Evolutionary conservation across 2,797 vertebrate genomes (phyloP), one percentile per base, ranked within the genome.

Genomic region (Paguma larvata): DNA sequence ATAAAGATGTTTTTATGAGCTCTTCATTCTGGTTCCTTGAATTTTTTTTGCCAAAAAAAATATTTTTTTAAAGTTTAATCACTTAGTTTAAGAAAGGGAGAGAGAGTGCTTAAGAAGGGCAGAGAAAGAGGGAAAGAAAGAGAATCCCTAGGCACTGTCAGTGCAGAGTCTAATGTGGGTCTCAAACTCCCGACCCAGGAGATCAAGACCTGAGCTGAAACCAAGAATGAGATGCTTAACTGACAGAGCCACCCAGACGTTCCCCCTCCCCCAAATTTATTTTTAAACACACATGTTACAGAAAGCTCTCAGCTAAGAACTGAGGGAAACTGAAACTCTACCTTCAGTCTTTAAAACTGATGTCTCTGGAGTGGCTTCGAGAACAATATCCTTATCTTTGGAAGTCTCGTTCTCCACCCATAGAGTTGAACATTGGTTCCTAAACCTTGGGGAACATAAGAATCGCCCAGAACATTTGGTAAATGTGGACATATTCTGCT

Each of bases 401-500:
- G 27, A 94, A 59, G 23, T 67, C n/a, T 83, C 65, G 38, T 85
- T 68, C 72, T 75, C 32, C 2, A 1, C 32, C 30, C 30, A 79
- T 4, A 48, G 67, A 77, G 14, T 5, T 79, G 79, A 91, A 46
- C 34, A 8, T 18, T 62, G 34, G 2, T 18, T 94, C n/a, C 34
- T 78, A 94, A 80, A 86, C 48, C 59, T 0, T 77, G 23, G 25
- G 19, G 7, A 34, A 0, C 27, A 6, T 19, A 38, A 68, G 34
- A 72, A n/a, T 34, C 41, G 2, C 7, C 11, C 0, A 0, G 10
- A 78, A 3, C 27, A 4, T 5, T 62, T 48, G n/a, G 62, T 38
- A 93, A 83, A 65, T 16, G 65, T 4, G 0, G 38, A 79, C 51
- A 65, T 5, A n/a, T 1, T 44, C n/a, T 53, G 25, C 5, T 51